phyloP scores from a whole-genome alignment of 2,888 invertebrate genomes.

The Latrodectus hesperus region DNA sequence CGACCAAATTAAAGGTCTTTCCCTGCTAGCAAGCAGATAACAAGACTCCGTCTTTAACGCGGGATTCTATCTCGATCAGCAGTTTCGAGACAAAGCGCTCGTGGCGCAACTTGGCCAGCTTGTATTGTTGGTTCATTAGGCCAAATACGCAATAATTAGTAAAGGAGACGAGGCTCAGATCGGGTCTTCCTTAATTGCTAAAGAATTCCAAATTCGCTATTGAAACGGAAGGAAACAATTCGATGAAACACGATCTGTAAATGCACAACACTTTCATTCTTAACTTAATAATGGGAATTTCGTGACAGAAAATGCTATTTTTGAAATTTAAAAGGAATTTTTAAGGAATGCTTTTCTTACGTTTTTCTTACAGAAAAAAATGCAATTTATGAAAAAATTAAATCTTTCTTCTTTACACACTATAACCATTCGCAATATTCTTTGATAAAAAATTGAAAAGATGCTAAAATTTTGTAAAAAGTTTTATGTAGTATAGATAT shows the following conservation, averaged over 20 bases:
- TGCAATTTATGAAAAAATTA: background rate
- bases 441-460: too few relatives aligned
- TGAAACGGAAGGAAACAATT: too few relatives aligned
- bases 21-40: background rate
- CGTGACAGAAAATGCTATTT: background rate
- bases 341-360: background rate
- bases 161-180: background rate
- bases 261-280: too few relatives aligned
- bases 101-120: background rate
- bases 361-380: background rate
- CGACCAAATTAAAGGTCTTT: constrained; percentile 16
- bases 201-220: too few relatives aligned
- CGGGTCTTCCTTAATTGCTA: too few relatives aligned
- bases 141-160: constrained; percentile 27
- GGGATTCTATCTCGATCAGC: background rate
- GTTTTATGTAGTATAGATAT: too few relatives aligned
- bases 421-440: background rate
- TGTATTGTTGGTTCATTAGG: constrained; percentile 38
- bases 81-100: constrained; percentile 2
- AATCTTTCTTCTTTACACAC: background rate
- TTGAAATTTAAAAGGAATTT: background rate
- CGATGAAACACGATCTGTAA: too few relatives aligned
- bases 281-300: background rate
- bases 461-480: too few relatives aligned
- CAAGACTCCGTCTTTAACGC: background rate